Evolutionary conservation across 35 echinoderm and acorn worm species (phyloP).

Genomic region (Amphiura filiformis): DNA sequence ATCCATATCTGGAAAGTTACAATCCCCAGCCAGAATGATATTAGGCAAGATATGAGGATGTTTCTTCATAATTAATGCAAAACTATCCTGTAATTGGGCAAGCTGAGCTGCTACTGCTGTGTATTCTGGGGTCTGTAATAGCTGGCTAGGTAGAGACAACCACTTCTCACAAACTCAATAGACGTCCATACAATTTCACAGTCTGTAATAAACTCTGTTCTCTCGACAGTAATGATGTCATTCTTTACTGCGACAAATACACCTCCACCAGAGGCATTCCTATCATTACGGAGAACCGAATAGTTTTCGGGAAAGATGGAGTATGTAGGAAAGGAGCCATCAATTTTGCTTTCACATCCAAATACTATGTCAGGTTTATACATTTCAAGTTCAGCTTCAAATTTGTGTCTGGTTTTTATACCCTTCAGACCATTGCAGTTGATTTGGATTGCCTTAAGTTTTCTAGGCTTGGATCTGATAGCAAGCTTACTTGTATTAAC

Average conservation of each 20-base stretch:
- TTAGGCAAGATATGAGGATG: constrained; percentile 10
- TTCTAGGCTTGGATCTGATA: not conserved
- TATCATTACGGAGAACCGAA: constrained; percentile 43
- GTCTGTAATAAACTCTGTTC: constrained; percentile 15
- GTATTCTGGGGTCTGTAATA: constrained; percentile 32
- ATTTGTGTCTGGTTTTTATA: not conserved
- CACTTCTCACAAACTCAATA: constrained; percentile 32
- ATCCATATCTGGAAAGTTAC: constrained; percentile 49
- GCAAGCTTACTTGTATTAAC: not conserved
- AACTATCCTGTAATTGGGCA: constrained; percentile 11
- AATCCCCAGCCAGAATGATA: constrained; percentile 37
- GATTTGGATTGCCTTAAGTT: not conserved
- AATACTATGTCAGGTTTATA: constrained; percentile 51
- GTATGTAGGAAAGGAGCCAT: constrained; percentile 31
- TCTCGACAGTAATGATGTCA: constrained; percentile 7
- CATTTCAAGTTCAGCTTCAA: constrained; percentile 19
- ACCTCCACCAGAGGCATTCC: constrained; percentile 38
- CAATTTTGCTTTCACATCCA: constrained; percentile 54
- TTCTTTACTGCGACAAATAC: constrained; percentile 53
- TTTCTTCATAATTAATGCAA: constrained; percentile 12
- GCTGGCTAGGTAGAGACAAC: constrained; percentile 50
- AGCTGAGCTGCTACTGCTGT: not conserved
- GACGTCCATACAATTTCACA: constrained; percentile 22
- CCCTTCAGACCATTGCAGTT: constrained; percentile 23
- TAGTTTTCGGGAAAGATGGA: constrained; percentile 30